These are phyloP conservation scores for Caenorhabditis sulstoni DNA, from an alignment of 2,888 invertebrate species.

Conservation along the genomic window DNA sequence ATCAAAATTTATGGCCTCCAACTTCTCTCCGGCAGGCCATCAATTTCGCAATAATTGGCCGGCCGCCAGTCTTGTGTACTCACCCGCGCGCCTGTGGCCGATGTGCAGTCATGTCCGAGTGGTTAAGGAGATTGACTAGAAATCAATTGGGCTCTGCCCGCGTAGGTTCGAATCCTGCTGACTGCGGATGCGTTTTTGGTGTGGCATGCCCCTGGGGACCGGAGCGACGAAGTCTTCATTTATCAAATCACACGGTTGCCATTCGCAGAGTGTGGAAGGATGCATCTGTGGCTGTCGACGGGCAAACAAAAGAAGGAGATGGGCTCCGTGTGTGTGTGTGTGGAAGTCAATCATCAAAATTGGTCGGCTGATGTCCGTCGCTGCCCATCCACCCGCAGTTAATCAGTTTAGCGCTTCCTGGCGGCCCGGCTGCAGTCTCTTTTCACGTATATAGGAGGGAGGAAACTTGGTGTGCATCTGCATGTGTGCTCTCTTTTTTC, in stretches of 20 bases:
- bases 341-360: slow-evolving; percentile 53
- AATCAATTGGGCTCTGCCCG: slow-evolving; percentile 75
- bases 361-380: slow-evolving; percentile 27
- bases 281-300: background rate
- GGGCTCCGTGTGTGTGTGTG: background rate
- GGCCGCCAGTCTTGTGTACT: slow-evolving; percentile 13
- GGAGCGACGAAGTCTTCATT: slow-evolving; percentile 33
- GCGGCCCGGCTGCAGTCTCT: background rate
- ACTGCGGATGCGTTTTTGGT: slow-evolving; percentile 51
- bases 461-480: slow-evolving; percentile 5
- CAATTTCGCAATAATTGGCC: slow-evolving; percentile 10
- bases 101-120: slow-evolving; percentile 69
- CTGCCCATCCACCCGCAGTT: slow-evolving; percentile 6
- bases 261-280: background rate
- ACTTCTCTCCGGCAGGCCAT: background rate
- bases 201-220: background rate
- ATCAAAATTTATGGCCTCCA: slow-evolving; percentile 33
- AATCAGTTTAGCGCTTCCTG: slow-evolving; percentile 50
- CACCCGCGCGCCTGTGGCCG: background rate
- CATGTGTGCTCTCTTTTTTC: slow-evolving; percentile 13
- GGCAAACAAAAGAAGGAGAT: slow-evolving; percentile 5
- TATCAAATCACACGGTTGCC: slow-evolving; percentile 39
- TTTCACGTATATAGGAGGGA: background rate
- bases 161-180: slow-evolving; percentile 74
- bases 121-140: slow-evolving; percentile 73